Evolutionary conservation across 2,888 invertebrate genomes (phyloP), one percentile per base, ranked within the genome.

Genomic region (Eristalis pertinax): DNA sequence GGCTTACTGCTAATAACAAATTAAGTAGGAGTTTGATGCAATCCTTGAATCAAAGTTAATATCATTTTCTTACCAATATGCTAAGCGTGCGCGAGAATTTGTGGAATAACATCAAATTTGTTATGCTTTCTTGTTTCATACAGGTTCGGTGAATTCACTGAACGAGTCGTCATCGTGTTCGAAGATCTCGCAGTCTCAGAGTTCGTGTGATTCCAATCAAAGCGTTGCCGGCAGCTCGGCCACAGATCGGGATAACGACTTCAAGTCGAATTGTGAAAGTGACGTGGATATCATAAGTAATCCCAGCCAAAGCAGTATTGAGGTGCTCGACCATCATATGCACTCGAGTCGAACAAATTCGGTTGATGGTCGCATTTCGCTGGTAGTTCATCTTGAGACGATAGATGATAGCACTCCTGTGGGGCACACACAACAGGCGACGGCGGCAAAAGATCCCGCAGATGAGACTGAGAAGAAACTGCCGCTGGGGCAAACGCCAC

Each of bases 231-330:
- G 93, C 43, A 93, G 93, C 84, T 91, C 92, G n/a, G 91, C 91
- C 76, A 91, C 91, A 8, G 92, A 92, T 69, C 91, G 92, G 13
- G 92, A 92, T 70, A 83, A 91, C 56, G 92, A 91, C 79, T 91
- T 91, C 74, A 91, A 91, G 76, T 89, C 91, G 13, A 92, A 92
- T 82, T 93, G 93, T 84, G 95, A 95, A 89, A 96, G 96, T 91
- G 96, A 96, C 90, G 95, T 96, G 84, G 95, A 96, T 89, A 94
- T 96, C 62, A 93, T 96, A 29, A 96, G 95, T 84, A 96, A 96
- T 92, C 96, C 96, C 15, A 96, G 96, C 92, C 95, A 95, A 90
- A 95, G 95, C 89, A 96, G 96, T 90, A 95, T 96, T 77, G 95
- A 95, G 92, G 94, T 95, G 38, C 91, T 95, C 69, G 95, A 94